Conservation (phyloP, 1,140 invertebrate genomes). For the Ceratosolen solmsi region DNA sequence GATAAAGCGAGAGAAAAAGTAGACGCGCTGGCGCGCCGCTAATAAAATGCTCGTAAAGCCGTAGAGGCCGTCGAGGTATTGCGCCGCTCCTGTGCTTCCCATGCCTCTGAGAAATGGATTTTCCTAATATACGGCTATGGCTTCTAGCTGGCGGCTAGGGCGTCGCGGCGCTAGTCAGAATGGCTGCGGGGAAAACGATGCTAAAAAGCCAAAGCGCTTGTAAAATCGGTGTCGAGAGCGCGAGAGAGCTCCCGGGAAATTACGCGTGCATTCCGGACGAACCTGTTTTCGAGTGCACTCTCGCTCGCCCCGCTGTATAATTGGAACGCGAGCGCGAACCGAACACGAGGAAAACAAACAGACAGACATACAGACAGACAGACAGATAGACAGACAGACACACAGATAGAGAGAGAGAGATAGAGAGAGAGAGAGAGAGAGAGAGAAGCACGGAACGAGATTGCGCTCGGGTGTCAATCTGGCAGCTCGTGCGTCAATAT, state of each 20-base stretch:
- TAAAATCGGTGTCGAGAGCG: constrained; percentile 13
- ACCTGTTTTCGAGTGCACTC: constrained; percentile 43
- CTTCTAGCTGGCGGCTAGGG: background rate
- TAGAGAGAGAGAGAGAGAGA: background rate
- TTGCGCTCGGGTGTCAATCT: background rate
- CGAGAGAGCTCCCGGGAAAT: constrained; percentile 20
- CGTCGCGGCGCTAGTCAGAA: background rate
- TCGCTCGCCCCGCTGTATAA: constrained; percentile 18
- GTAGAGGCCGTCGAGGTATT: background rate
- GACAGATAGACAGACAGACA: background rate
- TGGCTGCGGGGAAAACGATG: background rate
- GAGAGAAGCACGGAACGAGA: background rate
- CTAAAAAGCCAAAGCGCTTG: background rate
- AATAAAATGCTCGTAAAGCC: constrained; percentile 6
- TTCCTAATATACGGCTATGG: background rate
- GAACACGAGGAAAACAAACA: too few relatives aligned
- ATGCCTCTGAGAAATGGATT: background rate
- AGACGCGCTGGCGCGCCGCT: background rate
- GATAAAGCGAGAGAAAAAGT: background rate
- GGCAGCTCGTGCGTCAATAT: background rate
- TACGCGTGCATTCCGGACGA: constrained; percentile 38
- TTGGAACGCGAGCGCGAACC: constrained; percentile 30
- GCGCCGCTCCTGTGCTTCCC: background rate
- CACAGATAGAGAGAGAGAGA: background rate
- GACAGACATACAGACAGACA: background rate